phyloP scores from a whole-genome alignment of 2,797 vertebrate genomes.

The Propithecus perrieri region DNA sequence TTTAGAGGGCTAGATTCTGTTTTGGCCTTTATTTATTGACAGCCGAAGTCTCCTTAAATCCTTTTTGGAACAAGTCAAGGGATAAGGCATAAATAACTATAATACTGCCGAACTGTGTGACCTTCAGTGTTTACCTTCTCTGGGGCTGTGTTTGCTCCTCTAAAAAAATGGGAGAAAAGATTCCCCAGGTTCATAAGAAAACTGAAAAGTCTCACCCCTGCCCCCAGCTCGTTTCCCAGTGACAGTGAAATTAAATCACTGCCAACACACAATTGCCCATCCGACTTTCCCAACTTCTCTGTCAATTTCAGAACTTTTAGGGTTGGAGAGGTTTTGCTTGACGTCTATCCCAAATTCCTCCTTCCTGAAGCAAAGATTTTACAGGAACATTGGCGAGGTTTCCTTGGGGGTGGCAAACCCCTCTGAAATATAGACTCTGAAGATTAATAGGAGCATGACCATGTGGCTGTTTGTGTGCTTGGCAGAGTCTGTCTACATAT shows the following conservation, averaged over 20 bases:
- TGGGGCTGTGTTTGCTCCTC: constrained; percentile 50
- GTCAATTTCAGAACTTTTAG: background rate
- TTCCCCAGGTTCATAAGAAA: background rate
- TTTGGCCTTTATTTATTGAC: constrained; percentile 57
- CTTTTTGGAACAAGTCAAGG: constrained; percentile 57
- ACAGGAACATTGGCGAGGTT: background rate
- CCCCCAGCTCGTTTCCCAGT: background rate
- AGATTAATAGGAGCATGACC: background rate
- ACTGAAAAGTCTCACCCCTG: background rate
- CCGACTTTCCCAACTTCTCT: background rate
- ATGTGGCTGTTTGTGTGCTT: constrained; percentile 54
- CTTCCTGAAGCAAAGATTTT: background rate
- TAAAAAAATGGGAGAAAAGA: constrained; percentile 30
- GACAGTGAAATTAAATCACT: background rate
- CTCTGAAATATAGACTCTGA: background rate
- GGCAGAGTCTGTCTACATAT: constrained; percentile 32
- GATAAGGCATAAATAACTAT: constrained; percentile 20
- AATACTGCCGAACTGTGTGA: constrained; percentile 43
- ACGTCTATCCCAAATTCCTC: background rate
- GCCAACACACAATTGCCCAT: background rate
- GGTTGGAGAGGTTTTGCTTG: background rate
- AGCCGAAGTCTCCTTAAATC: constrained; percentile 68
- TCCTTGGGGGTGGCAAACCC: background rate
- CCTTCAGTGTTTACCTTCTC: constrained; percentile 68
- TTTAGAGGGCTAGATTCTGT: constrained; percentile 30